Percentiles rank a stretch among this genome's conserved stretches.
Evolutionary conservation across 2,113 vertebrate genomes (phyloP).

Genomic region (Osmerus eperlanus): DNA sequence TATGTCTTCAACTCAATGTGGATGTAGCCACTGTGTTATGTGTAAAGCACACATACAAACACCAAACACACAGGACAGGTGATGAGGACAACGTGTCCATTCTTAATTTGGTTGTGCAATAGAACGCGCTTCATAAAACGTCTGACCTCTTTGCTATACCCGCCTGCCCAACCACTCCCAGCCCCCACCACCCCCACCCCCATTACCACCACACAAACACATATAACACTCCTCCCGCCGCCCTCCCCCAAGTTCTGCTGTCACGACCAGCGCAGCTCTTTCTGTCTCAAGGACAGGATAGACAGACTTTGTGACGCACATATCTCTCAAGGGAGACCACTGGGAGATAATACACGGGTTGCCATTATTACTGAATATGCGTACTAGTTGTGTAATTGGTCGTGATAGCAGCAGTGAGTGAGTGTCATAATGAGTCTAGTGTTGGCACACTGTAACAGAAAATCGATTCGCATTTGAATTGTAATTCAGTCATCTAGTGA

Average conservation of each 20-base stretch:
- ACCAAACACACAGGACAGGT: background rate
- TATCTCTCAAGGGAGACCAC: slow-evolving; percentile 20
- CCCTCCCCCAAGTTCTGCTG: background rate
- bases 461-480: too few relatives aligned
- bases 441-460: background rate
- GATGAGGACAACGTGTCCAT: too few relatives aligned
- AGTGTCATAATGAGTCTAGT: background rate
- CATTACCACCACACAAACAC: background rate
- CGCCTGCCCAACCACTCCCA: background rate
- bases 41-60: background rate
- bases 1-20: too few relatives aligned
- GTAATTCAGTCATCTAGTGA: too few relatives aligned
- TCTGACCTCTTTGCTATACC: background rate
- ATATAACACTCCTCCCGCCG: slow-evolving; percentile 12
- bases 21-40: too few relatives aligned
- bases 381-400: slow-evolving; percentile 6
- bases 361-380: background rate
- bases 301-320: slow-evolving; percentile 38
- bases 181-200: background rate
- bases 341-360: slow-evolving; percentile 15
- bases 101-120: background rate
- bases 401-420: background rate
- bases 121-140: background rate
- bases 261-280: slow-evolving; percentile 24
- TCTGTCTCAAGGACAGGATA: slow-evolving; percentile 5